Evolutionary conservation across 1,140 invertebrate genomes (phyloP).

Genomic region (Leptopilina clavipes): DNA sequence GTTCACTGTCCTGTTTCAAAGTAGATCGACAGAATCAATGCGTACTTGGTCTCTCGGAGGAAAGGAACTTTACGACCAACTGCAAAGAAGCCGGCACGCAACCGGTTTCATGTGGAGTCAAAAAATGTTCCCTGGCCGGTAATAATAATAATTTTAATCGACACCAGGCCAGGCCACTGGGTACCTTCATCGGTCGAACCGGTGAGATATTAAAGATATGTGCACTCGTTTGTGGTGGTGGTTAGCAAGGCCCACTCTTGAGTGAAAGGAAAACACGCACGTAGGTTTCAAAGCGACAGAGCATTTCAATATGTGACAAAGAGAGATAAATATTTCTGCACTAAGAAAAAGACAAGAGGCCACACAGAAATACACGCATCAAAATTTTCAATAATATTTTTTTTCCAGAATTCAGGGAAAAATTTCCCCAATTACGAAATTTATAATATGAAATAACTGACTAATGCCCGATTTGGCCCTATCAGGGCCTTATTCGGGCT

Average conservation of each 20-base stretch:
- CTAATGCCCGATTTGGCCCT: too few relatives aligned
- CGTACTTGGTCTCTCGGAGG: slow-evolving; percentile 27
- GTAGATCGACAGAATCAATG: slow-evolving; percentile 38
- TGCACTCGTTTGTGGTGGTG: slow-evolving; percentile 45
- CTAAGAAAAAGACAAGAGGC: neutral
- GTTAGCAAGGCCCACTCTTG: slow-evolving; percentile 59
- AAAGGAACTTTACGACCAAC: slow-evolving; percentile 41
- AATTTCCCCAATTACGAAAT: too few relatives aligned
- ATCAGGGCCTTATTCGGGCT: too few relatives aligned
- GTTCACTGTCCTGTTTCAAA: slow-evolving; percentile 13
- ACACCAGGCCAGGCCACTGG: slow-evolving; percentile 55
- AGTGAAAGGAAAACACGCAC: slow-evolving; percentile 72
- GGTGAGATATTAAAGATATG: slow-evolving; percentile 68
- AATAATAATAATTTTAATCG: slow-evolving; percentile 69
- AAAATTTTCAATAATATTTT: too few relatives aligned
- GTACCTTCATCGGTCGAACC: slow-evolving; percentile 42
- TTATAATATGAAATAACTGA: too few relatives aligned
- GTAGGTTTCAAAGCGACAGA: slow-evolving; percentile 36
- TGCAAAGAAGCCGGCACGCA: slow-evolving; percentile 44
- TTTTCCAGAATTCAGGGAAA: too few relatives aligned
- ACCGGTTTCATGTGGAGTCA: slow-evolving; percentile 51
- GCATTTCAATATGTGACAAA: slow-evolving; percentile 14
- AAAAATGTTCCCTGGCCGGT: slow-evolving; percentile 59
- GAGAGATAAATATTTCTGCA: slow-evolving; percentile 12
- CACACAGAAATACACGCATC: too few relatives aligned